These are phyloP conservation scores for Lophotis ruficrista DNA, from an alignment of 2,113 vertebrate species.

Conservation along the genomic window DNA sequence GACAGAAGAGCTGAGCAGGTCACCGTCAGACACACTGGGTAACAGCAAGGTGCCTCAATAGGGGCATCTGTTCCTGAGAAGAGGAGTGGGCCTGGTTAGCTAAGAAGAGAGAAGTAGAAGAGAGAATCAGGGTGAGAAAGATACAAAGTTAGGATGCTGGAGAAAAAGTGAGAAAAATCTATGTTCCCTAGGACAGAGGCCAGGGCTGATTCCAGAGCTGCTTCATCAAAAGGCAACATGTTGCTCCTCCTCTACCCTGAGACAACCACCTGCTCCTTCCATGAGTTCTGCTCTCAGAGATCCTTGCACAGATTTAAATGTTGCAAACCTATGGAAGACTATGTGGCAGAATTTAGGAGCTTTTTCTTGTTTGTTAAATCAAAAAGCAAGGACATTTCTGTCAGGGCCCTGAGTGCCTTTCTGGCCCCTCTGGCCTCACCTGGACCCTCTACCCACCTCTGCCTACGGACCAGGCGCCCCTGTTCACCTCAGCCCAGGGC, in stretches of 20 bases:
- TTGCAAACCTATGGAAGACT: not conserved
- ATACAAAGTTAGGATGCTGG: not conserved
- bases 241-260: not conserved
- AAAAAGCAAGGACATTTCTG: not conserved
- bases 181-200: not conserved
- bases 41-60: not conserved
- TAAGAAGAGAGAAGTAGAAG: not conserved
- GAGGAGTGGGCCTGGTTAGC: not conserved
- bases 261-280: not conserved
- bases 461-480: not conserved
- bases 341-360: not conserved
- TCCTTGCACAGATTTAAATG: not conserved
- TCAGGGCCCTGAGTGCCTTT: not conserved
- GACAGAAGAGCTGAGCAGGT: not conserved
- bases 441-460: not conserved
- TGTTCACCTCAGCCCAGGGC: not conserved
- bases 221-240: not conserved
- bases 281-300: not conserved
- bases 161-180: not conserved
- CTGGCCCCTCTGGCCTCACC: not conserved
- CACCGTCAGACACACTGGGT: not conserved
- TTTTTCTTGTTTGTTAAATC: not conserved
- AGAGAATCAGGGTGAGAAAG: not conserved
- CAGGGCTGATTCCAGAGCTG: not conserved
- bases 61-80: not conserved